phyloP scores from a whole-genome alignment of 2,113 vertebrate genomes.

The Gavialis gangeticus region DNA sequence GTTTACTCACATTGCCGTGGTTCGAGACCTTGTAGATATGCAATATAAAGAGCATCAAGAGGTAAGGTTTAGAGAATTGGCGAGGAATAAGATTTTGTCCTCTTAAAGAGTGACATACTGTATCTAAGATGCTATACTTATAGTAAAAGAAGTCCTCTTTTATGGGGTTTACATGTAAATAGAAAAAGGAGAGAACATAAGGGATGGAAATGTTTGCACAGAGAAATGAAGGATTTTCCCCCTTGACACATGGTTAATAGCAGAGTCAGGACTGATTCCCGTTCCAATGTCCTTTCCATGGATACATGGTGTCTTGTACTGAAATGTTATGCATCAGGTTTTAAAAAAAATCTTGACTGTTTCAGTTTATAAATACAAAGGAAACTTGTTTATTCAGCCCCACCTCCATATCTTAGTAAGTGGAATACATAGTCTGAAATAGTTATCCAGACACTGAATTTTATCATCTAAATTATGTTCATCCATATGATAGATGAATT shows the following conservation, averaged over 20 bases:
- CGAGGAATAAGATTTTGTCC: neutral
- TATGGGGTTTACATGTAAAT: neutral
- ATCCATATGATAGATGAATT: neutral
- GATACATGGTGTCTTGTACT: neutral
- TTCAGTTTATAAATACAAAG: neutral
- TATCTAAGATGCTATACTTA: too few species aligned
- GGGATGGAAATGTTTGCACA: neutral
- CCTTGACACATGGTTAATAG: neutral
- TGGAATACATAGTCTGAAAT: neutral
- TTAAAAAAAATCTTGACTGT: neutral
- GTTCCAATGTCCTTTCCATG: neutral
- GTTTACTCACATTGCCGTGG: conserved; percentile 98
- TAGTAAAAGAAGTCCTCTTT: neutral
- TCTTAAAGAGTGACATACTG: too few species aligned
- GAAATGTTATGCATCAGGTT: neutral
- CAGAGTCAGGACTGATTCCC: neutral
- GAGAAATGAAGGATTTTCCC: neutral
- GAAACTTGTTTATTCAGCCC: neutral
- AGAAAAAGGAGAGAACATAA: neutral
- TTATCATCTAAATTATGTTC: neutral
- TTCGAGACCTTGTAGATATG: conserved; percentile 95
- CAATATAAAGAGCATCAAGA: conserved; percentile 98
- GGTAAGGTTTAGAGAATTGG: conserved; percentile 78
- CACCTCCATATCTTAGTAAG: neutral
- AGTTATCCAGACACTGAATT: neutral